phyloP scores from a whole-genome alignment of 2,888 invertebrate species.

The Colletes collaris region DNA sequence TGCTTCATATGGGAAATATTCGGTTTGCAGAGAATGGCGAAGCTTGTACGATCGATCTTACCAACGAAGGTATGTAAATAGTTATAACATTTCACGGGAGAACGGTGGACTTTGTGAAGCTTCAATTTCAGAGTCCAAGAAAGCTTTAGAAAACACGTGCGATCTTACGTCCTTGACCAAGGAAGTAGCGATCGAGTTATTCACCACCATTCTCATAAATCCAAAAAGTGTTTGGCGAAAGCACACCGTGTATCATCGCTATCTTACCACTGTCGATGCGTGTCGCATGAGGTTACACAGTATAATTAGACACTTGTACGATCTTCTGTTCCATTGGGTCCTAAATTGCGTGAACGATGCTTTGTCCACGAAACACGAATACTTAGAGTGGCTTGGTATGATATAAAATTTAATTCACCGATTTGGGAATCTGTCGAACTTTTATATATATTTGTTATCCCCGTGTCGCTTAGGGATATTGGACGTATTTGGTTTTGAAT shows the following conservation, averaged over 20 bases:
- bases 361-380: constrained; percentile 65
- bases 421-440: not conserved
- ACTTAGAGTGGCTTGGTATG: constrained; percentile 75
- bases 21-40: constrained; percentile 71
- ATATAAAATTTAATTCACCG: not conserved
- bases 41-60: constrained; percentile 63
- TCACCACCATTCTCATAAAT: constrained; percentile 76
- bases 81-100: not conserved
- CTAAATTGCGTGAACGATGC: constrained; percentile 75
- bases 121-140: constrained; percentile 68
- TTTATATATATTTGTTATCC: not conserved
- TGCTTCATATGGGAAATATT: constrained; percentile 81
- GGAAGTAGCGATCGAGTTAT: constrained; percentile 68
- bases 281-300: constrained; percentile 81
- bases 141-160: constrained; percentile 73
- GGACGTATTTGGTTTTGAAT: constrained; percentile 82
- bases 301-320: constrained; percentile 81
- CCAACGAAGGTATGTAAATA: constrained; percentile 59
- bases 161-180: constrained; percentile 66
- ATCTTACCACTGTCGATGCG: constrained; percentile 76
- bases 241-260: constrained; percentile 74
- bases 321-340: constrained; percentile 80
- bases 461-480: constrained; percentile 73
- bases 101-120: not conserved
- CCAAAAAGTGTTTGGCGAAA: constrained; percentile 69